Conservation (phyloP, 2,888 invertebrate species). For the Apotomis betuletana region DNA sequence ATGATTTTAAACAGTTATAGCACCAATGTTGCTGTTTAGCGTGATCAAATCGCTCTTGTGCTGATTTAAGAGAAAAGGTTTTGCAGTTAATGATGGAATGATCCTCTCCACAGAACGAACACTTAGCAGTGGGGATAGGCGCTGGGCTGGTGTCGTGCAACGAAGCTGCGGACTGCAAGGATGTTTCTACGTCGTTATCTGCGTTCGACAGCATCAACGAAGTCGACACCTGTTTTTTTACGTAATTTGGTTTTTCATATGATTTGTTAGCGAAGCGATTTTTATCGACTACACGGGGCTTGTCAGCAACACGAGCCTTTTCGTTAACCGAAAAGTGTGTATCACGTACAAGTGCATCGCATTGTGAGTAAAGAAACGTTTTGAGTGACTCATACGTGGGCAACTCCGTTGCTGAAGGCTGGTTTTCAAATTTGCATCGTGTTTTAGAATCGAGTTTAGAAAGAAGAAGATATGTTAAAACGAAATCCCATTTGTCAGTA, state of each 20-base stretch:
- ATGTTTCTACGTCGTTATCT: neutral
- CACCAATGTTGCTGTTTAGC: constrained; percentile 13
- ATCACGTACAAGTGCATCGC: constrained; percentile 17
- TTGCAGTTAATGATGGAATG: constrained; percentile 2
- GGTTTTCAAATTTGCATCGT: constrained; percentile 9
- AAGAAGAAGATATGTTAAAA: constrained; percentile 5
- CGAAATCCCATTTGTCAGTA: constrained; percentile 43
- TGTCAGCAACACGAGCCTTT: neutral
- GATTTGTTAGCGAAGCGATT: neutral
- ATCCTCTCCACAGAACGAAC: constrained; percentile 4
- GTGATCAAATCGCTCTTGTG: constrained; percentile 1
- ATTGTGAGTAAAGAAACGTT: constrained; percentile 4
- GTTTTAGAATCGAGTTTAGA: constrained; percentile 13
- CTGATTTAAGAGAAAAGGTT: neutral
- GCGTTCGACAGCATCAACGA: neutral
- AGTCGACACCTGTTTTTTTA: neutral
- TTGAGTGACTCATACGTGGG: constrained; percentile 12
- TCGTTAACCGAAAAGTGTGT: constrained; percentile 1
- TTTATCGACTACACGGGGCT: neutral
- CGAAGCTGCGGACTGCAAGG: neutral
- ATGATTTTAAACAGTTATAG: constrained; percentile 6
- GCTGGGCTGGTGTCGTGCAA: neutral
- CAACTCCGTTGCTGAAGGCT: constrained; percentile 3
- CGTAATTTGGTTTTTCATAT: neutral
- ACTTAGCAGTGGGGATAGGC: neutral